phyloP scores from a whole-genome alignment of 2,888 invertebrate species.

The Synanthedon myopaeformis region DNA sequence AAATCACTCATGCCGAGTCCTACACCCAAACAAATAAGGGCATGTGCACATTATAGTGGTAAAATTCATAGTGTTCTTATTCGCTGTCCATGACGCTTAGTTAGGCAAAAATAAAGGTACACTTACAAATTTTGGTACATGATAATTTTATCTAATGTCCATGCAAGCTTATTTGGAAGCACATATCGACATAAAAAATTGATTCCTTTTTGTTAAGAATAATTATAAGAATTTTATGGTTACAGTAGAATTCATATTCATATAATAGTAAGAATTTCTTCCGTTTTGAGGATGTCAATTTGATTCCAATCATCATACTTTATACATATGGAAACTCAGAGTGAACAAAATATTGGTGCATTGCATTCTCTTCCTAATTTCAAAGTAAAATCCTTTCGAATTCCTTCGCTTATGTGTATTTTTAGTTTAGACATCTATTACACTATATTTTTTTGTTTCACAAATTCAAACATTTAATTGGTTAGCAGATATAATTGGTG shows the following conservation, averaged over 20 bases:
- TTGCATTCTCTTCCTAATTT: neutral
- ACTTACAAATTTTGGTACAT: no score
- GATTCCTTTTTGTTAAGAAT: neutral
- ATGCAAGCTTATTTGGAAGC: neutral
- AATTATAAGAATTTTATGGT: neutral
- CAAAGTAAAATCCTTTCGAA: neutral
- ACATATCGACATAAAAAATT: neutral
- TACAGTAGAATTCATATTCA: neutral
- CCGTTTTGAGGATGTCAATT: neutral
- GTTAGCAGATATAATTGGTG: constrained; percentile 1
- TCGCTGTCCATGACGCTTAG: no score
- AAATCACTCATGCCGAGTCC: no score
- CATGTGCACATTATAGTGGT: no score
- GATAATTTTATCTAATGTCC: neutral
- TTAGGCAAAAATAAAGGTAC: no score
- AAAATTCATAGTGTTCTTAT: no score
- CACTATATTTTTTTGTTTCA: neutral
- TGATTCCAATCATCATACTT: neutral
- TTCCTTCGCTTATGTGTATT: neutral
- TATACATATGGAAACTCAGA: neutral
- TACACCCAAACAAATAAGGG: no score
- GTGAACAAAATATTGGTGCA: neutral
- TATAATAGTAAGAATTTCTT: neutral
- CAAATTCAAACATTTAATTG: constrained; percentile 2
- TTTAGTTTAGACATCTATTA: neutral